Evolutionary conservation across 2,888 invertebrate species (phyloP).

Genomic region (Gasteruption jaculator): DNA sequence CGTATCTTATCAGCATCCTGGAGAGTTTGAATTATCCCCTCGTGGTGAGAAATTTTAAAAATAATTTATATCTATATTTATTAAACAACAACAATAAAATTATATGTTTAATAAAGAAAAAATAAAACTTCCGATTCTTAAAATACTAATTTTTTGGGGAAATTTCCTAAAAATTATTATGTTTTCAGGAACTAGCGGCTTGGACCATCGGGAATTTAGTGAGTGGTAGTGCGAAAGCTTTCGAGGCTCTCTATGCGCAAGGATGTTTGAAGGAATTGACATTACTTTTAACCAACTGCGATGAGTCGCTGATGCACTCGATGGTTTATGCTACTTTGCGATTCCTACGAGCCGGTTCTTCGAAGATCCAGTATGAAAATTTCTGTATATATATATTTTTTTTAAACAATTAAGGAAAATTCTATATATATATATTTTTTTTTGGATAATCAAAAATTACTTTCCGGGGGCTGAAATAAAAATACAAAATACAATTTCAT

Average conservation of each 20-base stretch:
- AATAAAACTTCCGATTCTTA: background rate
- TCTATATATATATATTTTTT: constrained; percentile 7
- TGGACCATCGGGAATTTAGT: constrained; percentile 49
- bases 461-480: too few species aligned
- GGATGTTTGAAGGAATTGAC: constrained; percentile 36
- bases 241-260: constrained; percentile 41
- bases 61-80: background rate
- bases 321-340: constrained; percentile 39
- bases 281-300: constrained; percentile 30
- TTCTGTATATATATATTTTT: constrained; percentile 2
- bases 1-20: constrained; percentile 53
- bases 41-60: constrained; percentile 26
- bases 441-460: too few species aligned
- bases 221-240: constrained; percentile 34
- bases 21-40: constrained; percentile 43
- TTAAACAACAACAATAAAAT: background rate
- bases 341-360: constrained; percentile 31
- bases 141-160: constrained; percentile 33
- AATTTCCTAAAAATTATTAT: constrained; percentile 27
- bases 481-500: too few species aligned
- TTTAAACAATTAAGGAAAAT: background rate
- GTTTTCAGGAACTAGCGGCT: constrained; percentile 40
- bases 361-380: constrained; percentile 35
- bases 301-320: constrained; percentile 32
- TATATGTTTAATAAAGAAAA: background rate